Conservation (phyloP, 2,113 vertebrate genomes). For the Spea multiplicata region DNA sequence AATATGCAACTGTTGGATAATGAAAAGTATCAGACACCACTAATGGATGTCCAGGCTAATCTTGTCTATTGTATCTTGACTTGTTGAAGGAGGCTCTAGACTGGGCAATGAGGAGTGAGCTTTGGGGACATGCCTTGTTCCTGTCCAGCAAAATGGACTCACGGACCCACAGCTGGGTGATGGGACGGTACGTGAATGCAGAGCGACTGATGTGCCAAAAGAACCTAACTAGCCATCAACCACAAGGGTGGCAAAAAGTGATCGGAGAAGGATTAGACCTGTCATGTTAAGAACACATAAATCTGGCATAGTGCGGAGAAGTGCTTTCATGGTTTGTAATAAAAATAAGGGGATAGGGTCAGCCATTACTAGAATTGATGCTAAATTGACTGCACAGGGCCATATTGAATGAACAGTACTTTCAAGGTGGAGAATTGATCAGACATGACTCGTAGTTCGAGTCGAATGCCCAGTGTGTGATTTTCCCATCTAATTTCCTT, state of each 20-base stretch:
- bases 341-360: conserved; percentile 8
- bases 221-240: background rate
- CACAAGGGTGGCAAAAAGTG: background rate
- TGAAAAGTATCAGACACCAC: too few relatives aligned
- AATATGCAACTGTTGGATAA: too few relatives aligned
- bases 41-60: background rate
- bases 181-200: conserved; percentile 66
- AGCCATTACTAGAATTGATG: conserved; percentile 36
- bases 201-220: conserved; percentile 1
- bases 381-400: conserved; percentile 19
- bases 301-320: background rate
- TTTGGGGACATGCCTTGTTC: conserved; percentile 92
- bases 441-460: conserved; percentile 18
- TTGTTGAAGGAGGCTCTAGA: conserved; percentile 81
- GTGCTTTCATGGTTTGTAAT: too few relatives aligned
- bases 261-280: conserved; percentile 9
- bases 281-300: background rate
- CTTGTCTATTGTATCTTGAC: conserved; percentile 6
- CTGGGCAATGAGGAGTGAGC: conserved; percentile 80
- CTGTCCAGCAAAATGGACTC: conserved; percentile 90
- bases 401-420: conserved; percentile 37
- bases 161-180: conserved; percentile 82
- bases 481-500: conserved; percentile 22
- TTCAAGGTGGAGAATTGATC: conserved; percentile 20
- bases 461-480: background rate